Evolutionary conservation across 2,113 vertebrate species (phyloP).

Genomic region (Cottus gobio): DNA sequence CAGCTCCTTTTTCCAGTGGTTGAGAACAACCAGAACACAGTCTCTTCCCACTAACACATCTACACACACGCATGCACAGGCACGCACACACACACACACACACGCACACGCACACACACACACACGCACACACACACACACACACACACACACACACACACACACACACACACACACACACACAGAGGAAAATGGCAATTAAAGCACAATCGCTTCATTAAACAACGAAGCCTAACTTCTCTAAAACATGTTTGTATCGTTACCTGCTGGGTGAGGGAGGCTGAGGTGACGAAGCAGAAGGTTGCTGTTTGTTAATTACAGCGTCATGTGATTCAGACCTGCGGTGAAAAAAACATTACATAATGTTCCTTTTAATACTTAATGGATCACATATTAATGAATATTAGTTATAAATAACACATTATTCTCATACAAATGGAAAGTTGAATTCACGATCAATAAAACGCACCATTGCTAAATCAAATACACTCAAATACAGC

Average conservation of each 20-base stretch:
- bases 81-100: neutral
- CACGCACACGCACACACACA: too few relatives aligned
- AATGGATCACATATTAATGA: too few relatives aligned
- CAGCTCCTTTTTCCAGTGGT: constrained; percentile 94
- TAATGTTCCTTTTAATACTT: too few relatives aligned
- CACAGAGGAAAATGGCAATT: neutral
- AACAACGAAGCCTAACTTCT: neutral
- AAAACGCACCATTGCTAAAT: neutral
- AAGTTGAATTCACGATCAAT: neutral
- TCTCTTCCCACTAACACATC: constrained; percentile 95
- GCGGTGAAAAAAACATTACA: neutral
- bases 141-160: neutral
- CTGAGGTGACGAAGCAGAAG: constrained; percentile 79
- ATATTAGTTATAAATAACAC: too few relatives aligned
- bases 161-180: too few relatives aligned
- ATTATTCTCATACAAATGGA: neutral
- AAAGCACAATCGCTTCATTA: neutral
- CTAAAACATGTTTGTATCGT: neutral
- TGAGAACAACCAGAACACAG: constrained; percentile 92
- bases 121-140: neutral
- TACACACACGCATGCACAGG: constrained; percentile 63
- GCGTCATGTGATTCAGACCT: constrained; percentile 89
- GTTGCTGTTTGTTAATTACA: constrained; percentile 79
- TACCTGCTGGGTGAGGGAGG: constrained; percentile 93
- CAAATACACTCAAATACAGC: neutral